Evolutionary conservation across 2,888 invertebrate species (phyloP).

Genomic region (Pegoplata infirma): DNA sequence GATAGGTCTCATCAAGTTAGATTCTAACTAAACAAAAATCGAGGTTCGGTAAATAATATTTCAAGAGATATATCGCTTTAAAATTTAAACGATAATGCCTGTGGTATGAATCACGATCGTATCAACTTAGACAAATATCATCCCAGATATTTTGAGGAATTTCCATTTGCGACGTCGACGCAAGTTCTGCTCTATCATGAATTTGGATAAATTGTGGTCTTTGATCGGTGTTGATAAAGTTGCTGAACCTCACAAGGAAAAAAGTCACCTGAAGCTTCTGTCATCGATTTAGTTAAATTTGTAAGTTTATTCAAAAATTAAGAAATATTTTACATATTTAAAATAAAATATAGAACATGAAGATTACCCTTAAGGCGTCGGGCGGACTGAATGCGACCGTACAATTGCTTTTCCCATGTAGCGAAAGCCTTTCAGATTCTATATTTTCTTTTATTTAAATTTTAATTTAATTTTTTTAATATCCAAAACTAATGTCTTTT

Average conservation of each 20-base stretch:
- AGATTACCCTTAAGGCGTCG: conserved; percentile 78
- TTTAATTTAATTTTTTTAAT: background rate
- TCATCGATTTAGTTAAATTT: conserved; percentile 96
- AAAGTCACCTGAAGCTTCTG: conserved; percentile 94
- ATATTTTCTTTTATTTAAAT: background rate
- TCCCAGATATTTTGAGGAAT: conserved; percentile 99
- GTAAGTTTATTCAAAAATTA: conserved; percentile 82
- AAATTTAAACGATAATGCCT: conserved; percentile 99
- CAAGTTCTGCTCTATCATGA: conserved; percentile 95
- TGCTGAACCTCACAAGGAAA: conserved; percentile 87
- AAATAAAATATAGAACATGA: conserved; percentile 68
- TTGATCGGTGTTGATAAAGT: conserved; percentile 95
- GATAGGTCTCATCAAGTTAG: no score
- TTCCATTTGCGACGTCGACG: conserved; percentile 95
- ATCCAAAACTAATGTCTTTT: background rate
- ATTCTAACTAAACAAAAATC: no score
- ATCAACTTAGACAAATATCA: conserved; percentile 99
- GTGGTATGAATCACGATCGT: conserved; percentile 99
- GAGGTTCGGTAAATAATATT: no score
- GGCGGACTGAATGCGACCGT: conserved; percentile 79
- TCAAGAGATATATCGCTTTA: no score
- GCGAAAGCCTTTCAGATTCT: conserved; percentile 77
- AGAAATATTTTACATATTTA: conserved; percentile 24
- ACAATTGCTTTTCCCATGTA: conserved; percentile 76
- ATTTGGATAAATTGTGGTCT: conserved; percentile 98